Base-by-base conservation (phyloP, 1,140 invertebrate species). In the Hydropsyche tenuis region DNA sequence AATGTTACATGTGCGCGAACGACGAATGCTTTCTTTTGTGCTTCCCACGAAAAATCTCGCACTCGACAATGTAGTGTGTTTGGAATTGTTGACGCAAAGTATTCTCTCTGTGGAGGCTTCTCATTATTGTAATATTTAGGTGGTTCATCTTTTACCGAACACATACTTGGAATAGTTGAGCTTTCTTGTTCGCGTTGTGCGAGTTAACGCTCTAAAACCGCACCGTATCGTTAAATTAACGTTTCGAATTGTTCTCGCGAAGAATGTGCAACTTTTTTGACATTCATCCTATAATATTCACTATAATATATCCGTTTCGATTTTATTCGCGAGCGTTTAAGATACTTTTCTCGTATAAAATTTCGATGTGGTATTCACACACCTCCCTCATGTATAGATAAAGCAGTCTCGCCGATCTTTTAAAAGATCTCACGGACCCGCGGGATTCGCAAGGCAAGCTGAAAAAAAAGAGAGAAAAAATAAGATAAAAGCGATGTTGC, bases 381-480 rank as follows among this genome's bases (percentile, higher is more conserved):
- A 60, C 7, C 7, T 60, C 56, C 23, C 56, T 60, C 56, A 60
- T 25, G 56, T 60, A 60, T 60, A 60, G 51, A 23, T 56, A 56
- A 56, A 22, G 22, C 25, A 23, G 56, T 60, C 56, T 60, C 56
- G 22, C 23, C 56, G 56, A 60, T 60, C 56, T 20, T 60, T 60
- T 25, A 60, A 60, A 60, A 60, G 56, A 60, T 60, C 56, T 25
- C 22, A 20, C n/a, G 22, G 18, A 60, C 56, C 56, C 56, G 20
- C 18, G 30, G 56, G 22, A 48, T 48, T 16, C 45, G 45, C 11
- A 48, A 16, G n/a, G 22, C 56, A 20, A 56, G 7, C 22, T 18
- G 51, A 16, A 48, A 48, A 48, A 48, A 48, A 48, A 14, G 45
- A 16, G 11, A 14, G 45, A 48, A 48, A 48, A 48, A 48, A 48